These are phyloP conservation scores for Helostoma temminkii DNA, from an alignment of 2,797 vertebrate genomes.

Conservation along the genomic window DNA sequence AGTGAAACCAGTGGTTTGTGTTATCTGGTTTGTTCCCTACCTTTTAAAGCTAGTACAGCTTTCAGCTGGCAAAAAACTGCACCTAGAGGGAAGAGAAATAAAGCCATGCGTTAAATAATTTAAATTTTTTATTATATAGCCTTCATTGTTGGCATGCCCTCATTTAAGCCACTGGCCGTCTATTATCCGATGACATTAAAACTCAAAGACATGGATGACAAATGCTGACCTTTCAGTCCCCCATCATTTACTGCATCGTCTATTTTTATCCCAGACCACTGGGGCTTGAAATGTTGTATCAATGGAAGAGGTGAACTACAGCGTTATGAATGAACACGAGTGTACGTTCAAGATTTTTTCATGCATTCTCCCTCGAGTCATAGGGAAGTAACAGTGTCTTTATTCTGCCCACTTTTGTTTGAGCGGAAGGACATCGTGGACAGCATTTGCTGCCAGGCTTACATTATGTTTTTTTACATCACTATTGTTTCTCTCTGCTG, in stretches of 20 bases:
- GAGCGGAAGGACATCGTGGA: conserved; percentile 42
- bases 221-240: conserved; percentile 77
- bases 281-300: conserved; percentile 78
- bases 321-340: conserved; percentile 70
- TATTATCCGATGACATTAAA: conserved; percentile 69
- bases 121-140: conserved; percentile 52
- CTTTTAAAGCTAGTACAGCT: conserved; percentile 14
- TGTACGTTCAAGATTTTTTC: conserved; percentile 52
- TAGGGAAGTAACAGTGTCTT: conserved; percentile 50
- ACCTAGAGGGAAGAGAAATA: conserved; percentile 4
- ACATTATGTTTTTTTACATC: conserved; percentile 42
- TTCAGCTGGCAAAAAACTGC: conserved; percentile 23
- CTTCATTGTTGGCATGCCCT: conserved; percentile 40
- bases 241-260: conserved; percentile 65
- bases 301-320: conserved; percentile 68
- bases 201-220: conserved; percentile 64
- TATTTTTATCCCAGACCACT: conserved; percentile 80
- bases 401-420: conserved; percentile 50
- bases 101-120: conserved; percentile 8
- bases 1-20: conserved; percentile 36
- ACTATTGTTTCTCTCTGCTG: conserved; percentile 35
- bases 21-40: conserved; percentile 24
- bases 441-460: conserved; percentile 43
- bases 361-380: conserved; percentile 33
- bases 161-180: conserved; percentile 52